Evolutionary conservation across 1,140 invertebrate genomes (phyloP), one percentile per base, ranked within the genome.

Genomic region (Camponotus floridanus): DNA sequence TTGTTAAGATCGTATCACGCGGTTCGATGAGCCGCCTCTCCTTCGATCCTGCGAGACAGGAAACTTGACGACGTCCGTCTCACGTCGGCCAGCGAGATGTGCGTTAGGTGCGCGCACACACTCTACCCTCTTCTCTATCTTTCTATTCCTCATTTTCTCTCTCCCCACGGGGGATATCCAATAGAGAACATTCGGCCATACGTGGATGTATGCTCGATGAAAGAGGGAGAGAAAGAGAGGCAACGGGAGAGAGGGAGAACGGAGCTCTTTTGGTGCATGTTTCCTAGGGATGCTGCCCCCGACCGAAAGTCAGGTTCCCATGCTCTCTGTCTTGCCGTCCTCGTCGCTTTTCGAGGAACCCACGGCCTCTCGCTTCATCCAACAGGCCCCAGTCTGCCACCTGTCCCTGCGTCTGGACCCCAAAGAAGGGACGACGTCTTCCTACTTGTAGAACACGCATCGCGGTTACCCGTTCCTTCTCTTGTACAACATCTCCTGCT

Each of bases 281-380:
- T 94, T 94, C 92, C 92, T 94, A 92, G 92, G 94, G 94, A 94
- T 94, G 94, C 93, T 94, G 94, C 93, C 94, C 93, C 93, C 92
- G 91, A 93, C 92, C 92, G 91, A 93, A 94, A 95, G 94, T 94
- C 93, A 94, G 94, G 94, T 95, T 95, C 94, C 94, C 94, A 95
- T 94, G 94, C 93, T 89, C 92, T 93, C 90, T 68, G 76, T 70
- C 71, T 85, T n/a, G 64, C 64, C 36, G 88, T 88, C 62, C 76
- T 79, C 86, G 76, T 79, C 18, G 31, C 57, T 59, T 59, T 67
- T 26, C 48, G 13, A 18, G 62, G 55, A 68, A 84, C 90, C 86
- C 90, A 85, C 70, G 80, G 85, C 62, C 85, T 91, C 90, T 92
- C 87, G 85, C 76, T 92, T 85, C 85, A 59, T 80, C 74, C 88